Evolutionary conservation across 2,113 vertebrate species (phyloP).

Genomic region (Blennius ocellaris): DNA sequence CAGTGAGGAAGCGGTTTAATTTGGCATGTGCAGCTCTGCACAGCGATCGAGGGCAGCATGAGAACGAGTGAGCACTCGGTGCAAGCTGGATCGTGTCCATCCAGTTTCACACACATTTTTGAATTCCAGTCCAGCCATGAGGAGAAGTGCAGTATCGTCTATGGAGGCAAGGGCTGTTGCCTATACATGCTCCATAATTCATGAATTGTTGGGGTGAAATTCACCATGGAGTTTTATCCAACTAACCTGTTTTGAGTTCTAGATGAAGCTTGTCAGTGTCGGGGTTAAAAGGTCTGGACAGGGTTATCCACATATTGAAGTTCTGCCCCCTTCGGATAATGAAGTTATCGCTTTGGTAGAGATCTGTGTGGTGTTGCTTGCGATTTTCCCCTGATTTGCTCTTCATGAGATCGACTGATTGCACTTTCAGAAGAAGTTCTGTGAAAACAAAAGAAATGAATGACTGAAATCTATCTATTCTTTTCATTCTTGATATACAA

Average conservation of each 20-base stretch:
- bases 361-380: constrained; percentile 85
- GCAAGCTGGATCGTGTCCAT: neutral
- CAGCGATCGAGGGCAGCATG: constrained; percentile 11
- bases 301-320: constrained; percentile 83
- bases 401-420: constrained; percentile 84
- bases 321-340: constrained; percentile 88
- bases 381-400: constrained; percentile 76
- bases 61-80: neutral
- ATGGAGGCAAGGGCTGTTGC: neutral
- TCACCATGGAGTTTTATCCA: too few species aligned
- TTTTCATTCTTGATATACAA: neutral
- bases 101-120: constrained; percentile 10
- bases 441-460: constrained; percentile 30
- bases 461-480: neutral
- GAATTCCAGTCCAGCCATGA: neutral
- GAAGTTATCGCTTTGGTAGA: constrained; percentile 80
- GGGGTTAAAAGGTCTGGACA: constrained; percentile 82
- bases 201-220: neutral
- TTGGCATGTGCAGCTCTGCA: constrained; percentile 27
- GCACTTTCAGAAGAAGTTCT: constrained; percentile 82
- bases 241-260: constrained; percentile 85
- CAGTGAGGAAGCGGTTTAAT: neutral
- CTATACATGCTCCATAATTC: neutral
- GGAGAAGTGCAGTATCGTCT: neutral
- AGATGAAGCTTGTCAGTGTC: constrained; percentile 81